Conservation (phyloP, 1,140 invertebrate species). For the Drosophila bocqueti region DNA sequence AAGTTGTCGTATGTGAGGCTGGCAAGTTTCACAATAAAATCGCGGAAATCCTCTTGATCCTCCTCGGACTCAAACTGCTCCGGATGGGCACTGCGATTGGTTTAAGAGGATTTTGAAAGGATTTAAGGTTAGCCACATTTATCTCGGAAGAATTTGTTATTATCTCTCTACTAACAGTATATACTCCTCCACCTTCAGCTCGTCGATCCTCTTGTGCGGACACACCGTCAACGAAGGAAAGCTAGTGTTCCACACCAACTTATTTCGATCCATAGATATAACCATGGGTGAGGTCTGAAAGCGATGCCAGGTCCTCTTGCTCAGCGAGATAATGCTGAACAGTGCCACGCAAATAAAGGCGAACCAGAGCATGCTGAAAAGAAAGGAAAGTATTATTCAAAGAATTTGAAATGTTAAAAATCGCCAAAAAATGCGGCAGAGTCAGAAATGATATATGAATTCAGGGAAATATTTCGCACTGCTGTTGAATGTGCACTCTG, state of each 20-base stretch:
- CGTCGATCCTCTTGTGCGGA: slow-evolving; percentile 86
- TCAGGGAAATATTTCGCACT: slow-evolving; percentile 30
- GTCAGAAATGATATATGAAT: slow-evolving; percentile 59
- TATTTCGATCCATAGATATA: slow-evolving; percentile 90
- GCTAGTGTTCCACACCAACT: slow-evolving; percentile 90
- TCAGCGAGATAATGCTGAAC: slow-evolving; percentile 86
- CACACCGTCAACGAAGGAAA: slow-evolving; percentile 88
- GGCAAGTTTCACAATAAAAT: slow-evolving; percentile 86
- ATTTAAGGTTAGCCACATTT: not conserved
- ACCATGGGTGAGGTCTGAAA: slow-evolving; percentile 90
- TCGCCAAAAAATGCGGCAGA: slow-evolving; percentile 8
- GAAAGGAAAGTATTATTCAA: not conserved
- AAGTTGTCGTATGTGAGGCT: slow-evolving; percentile 87
- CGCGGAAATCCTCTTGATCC: slow-evolving; percentile 86
- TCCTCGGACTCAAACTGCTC: slow-evolving; percentile 77
- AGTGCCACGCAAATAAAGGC: slow-evolving; percentile 84
- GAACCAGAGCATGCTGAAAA: slow-evolving; percentile 85
- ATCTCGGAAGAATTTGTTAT: not conserved
- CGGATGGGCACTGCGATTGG: slow-evolving; percentile 35
- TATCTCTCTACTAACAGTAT: slow-evolving; percentile 81
- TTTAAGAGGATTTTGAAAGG: not conserved
- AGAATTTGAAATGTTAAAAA: slow-evolving; percentile 8
- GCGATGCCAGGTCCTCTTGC: slow-evolving; percentile 87
- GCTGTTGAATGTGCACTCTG: slow-evolving; percentile 54
- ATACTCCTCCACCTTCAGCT: slow-evolving; percentile 85